Conservation (phyloP, 1,140 invertebrate genomes). For the Zaprionus inermis region DNA sequence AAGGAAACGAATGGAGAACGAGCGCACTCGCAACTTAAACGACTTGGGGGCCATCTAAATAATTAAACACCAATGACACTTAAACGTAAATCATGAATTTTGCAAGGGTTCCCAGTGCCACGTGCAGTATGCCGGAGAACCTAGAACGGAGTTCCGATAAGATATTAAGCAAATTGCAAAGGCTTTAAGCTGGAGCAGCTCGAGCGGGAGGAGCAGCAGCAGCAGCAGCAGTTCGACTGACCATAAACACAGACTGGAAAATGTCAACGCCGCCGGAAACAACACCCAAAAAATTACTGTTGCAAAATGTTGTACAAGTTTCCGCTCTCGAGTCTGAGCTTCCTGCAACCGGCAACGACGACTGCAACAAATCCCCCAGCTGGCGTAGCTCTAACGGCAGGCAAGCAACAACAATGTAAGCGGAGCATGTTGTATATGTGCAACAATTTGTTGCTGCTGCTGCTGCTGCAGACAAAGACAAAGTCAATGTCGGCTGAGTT, state of each 20-base stretch:
- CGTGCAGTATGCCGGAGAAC: conserved; percentile 21
- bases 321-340: conserved; percentile 65
- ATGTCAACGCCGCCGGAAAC: conserved; percentile 78
- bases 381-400: conserved; percentile 54
- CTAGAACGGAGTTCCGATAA: conserved; percentile 36
- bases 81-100: conserved; percentile 83
- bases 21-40: conserved; percentile 50
- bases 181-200: conserved; percentile 48
- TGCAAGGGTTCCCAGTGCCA: conserved; percentile 54
- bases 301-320: conserved; percentile 80
- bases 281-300: conserved; percentile 82
- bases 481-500: conserved; percentile 79
- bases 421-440: conserved; percentile 53
- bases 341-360: conserved; percentile 57
- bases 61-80: conserved; percentile 82
- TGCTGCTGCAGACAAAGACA: conserved; percentile 47
- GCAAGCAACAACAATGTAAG: conserved; percentile 51
- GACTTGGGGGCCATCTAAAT: conserved; percentile 70
- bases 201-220: conserved; percentile 9
- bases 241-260: conserved; percentile 67
- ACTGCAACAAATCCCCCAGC: conserved; percentile 69
- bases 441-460: conserved; percentile 72
- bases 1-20: conserved; percentile 16
- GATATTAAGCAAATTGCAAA: conserved; percentile 68
- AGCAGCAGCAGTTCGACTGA: conserved; percentile 10